A percentile compares a stretch with the other conserved stretches of the same genome.
Conservation (phyloP, 1,140 invertebrate species). For the Pogonognathellus flavescens region DNA sequence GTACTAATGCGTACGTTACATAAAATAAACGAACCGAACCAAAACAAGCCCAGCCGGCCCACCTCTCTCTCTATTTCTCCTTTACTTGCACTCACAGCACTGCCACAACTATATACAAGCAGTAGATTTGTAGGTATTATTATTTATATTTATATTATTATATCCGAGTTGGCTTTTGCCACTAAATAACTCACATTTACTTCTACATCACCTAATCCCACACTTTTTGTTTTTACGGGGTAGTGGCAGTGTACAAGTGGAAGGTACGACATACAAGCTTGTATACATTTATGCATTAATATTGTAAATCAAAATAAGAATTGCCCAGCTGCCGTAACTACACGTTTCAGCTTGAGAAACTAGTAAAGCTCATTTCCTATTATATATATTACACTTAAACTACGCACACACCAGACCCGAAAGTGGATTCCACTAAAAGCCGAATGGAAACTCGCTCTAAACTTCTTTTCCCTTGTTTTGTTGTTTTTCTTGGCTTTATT, state of each 20-base stretch:
- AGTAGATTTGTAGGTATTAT: not conserved
- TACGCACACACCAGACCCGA: not conserved
- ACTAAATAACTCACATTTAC: no score
- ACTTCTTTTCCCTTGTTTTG: slow-evolving; percentile 6
- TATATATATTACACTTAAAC: slow-evolving; percentile 15
- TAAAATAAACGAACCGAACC: not conserved
- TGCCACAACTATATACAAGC: not conserved
- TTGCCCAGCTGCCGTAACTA: not conserved
- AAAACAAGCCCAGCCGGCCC: not conserved
- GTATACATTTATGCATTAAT: not conserved
- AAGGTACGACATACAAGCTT: no score
- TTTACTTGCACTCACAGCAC: not conserved
- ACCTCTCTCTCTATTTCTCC: not conserved
- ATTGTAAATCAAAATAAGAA: not conserved
- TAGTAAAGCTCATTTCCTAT: slow-evolving; percentile 25
- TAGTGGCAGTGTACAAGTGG: no score
- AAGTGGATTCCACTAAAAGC: not conserved
- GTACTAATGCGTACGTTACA: not conserved
- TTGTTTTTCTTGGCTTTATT: not conserved
- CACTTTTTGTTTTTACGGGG: no score
- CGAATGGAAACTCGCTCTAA: slow-evolving; percentile 4
- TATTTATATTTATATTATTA: slow-evolving; percentile 8
- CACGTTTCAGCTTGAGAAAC: slow-evolving; percentile 3
- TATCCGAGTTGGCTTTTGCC: no score
- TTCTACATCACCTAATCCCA: no score